Evolutionary conservation across 2,888 invertebrate species (phyloP), one percentile per base, ranked within the genome.

Genomic region (Linnaemya tessellans): DNA sequence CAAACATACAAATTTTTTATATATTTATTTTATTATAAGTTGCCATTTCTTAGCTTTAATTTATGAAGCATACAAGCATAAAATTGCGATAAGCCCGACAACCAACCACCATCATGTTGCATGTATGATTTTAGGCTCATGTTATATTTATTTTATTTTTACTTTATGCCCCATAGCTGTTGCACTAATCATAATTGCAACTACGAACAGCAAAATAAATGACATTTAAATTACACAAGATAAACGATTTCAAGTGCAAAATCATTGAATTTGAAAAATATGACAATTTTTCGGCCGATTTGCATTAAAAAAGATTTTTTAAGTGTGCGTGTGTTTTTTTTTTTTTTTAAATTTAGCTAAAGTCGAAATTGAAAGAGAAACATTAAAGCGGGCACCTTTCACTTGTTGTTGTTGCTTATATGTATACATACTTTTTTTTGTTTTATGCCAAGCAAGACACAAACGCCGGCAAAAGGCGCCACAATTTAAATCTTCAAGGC

Each of bases 241-340:
- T 79, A 85, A 82, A 79, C 79, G 58, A 85, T 85, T 85, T 85
- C 85, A 85, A 85, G 85, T 70, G 85, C 85, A 82, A 82, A 81
- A 75, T 82, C 77, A 82, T 77, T 82, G 77, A 77, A 81, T 64
- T 74, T 81, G 54, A 79, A 82, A 75, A 71, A 85, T 73, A 85
- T 65, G 74, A 75, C 70, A 79, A 77, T 82, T 77, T 82, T 82
- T 82, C 41, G 58, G 79, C 62, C 75, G 79, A 62, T 85, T 79
- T 79, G 62, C 46, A 79, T 82, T 79, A 74, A 82, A 84, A 51
- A 73, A 56, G 46, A 65, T 80, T 71, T 83, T 64, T 43, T 65
- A 56, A 78, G 60, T 43, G 56, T n/a, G 4, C 46, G 41, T 25
- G n/a, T n/a, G n/a, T n/a, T n/a, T n/a, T n/a, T 51, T 35, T 60